Percentiles rank a stretch among this genome's conserved stretches.
phyloP scores from a whole-genome alignment of 2,113 vertebrate genomes.

The Rhadina sibilatrix region DNA sequence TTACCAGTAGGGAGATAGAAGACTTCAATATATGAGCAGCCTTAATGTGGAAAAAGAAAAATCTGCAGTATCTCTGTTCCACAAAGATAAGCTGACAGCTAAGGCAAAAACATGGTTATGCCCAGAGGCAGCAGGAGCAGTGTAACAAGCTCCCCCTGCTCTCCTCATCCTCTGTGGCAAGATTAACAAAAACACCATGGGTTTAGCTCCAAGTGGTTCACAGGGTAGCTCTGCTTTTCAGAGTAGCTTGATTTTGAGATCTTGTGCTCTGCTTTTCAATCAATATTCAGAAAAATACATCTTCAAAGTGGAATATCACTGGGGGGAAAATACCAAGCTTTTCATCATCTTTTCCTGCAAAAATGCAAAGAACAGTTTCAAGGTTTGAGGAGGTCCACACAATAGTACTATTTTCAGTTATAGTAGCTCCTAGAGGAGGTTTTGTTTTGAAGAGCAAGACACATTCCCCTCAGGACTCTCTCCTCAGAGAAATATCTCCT shows the following conservation, averaged over 20 bases:
- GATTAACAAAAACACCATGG: background rate
- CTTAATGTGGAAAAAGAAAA: background rate
- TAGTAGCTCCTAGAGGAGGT: background rate
- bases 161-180: background rate
- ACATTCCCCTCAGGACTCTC: background rate
- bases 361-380: background rate
- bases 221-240: background rate
- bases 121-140: background rate
- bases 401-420: background rate
- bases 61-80: background rate
- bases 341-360: background rate
- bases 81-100: conserved; percentile 5
- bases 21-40: background rate
- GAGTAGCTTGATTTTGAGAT: background rate
- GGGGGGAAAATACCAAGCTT: background rate
- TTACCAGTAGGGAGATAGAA: background rate
- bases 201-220: conserved; percentile 5
- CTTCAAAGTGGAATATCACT: conserved; percentile 1
- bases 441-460: background rate
- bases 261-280: background rate
- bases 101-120: background rate
- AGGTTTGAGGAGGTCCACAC: background rate
- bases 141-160: background rate
- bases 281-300: conserved; percentile 21
- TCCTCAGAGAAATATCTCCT: background rate